These are phyloP conservation scores for Halesus radiatus DNA, from an alignment of 1,140 invertebrate species.

Conservation along the genomic window DNA sequence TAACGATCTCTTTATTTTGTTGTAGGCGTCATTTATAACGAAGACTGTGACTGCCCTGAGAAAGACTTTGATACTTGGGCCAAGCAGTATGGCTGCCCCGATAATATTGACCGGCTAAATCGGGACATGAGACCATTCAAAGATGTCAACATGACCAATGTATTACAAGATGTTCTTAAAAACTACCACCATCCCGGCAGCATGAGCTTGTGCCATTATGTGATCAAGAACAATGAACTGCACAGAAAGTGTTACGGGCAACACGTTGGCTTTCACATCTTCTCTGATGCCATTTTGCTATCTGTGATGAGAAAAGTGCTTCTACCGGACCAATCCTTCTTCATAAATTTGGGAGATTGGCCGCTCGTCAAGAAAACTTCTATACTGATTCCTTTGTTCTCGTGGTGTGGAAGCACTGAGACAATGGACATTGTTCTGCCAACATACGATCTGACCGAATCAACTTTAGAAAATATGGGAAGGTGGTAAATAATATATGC, in stretches of 20 bases:
- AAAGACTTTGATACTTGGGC: constrained; percentile 77
- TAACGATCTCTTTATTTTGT: constrained; percentile 54
- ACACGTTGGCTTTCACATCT: constrained; percentile 97
- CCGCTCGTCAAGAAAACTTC: constrained; percentile 77
- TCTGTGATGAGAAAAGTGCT: constrained; percentile 87
- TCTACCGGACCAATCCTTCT: constrained; percentile 91
- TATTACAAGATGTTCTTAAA: constrained; percentile 74
- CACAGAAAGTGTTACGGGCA: constrained; percentile 93
- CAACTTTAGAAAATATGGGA: constrained; percentile 91
- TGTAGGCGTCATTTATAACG: constrained; percentile 81
- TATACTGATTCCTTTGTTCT: constrained; percentile 87
- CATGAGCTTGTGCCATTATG: constrained; percentile 92
- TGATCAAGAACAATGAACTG: constrained; percentile 87
- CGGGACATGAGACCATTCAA: constrained; percentile 81
- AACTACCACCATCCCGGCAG: constrained; percentile 81
- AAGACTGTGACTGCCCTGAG: constrained; percentile 88
- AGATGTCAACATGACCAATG: constrained; percentile 79
- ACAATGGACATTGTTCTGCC: constrained; percentile 93
- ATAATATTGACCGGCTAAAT: constrained; percentile 79
- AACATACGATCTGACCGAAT: constrained; percentile 95
- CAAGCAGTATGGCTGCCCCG: constrained; percentile 77
- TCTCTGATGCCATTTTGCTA: constrained; percentile 90
- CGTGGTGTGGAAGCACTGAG: constrained; percentile 93
- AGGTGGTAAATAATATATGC: constrained; percentile 72
- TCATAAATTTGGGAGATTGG: constrained; percentile 97